A percentile compares a stretch with the other conserved stretches of the same genome.
These are phyloP conservation scores for Macrobrachium rosenbergii DNA, from an alignment of 1,140 invertebrate genomes.

Conservation along the genomic window DNA sequence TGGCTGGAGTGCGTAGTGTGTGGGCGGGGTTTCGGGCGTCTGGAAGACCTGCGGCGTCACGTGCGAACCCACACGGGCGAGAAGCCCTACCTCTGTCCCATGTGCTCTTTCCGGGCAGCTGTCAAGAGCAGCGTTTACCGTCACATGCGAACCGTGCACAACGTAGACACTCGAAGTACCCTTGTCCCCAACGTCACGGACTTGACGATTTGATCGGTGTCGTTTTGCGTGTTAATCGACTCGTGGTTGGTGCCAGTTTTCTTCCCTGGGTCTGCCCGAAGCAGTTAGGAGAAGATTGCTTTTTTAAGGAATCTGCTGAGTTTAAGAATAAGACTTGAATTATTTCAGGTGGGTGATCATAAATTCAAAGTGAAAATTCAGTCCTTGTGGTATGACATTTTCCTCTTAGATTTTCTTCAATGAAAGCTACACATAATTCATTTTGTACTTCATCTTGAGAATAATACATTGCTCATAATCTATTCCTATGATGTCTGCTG, in stretches of 20 bases:
- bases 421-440: too few relatives aligned
- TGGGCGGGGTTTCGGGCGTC: constrained; percentile 68
- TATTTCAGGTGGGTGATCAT: too few relatives aligned
- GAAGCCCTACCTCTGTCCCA: constrained; percentile 51
- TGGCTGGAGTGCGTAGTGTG: constrained; percentile 69
- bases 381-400: too few relatives aligned
- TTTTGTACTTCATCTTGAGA: too few relatives aligned
- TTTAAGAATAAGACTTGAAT: too few relatives aligned
- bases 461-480: too few relatives aligned
- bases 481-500: too few relatives aligned
- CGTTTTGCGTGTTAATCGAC: not conserved
- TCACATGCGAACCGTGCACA: constrained; percentile 56
- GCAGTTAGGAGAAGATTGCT: not conserved
- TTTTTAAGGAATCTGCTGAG: too few relatives aligned
- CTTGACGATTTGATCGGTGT: constrained; percentile 67
- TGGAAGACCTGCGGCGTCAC: constrained; percentile 53
- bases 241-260: not conserved
- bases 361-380: too few relatives aligned
- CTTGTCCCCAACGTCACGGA: constrained; percentile 67
- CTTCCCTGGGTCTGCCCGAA: not conserved
- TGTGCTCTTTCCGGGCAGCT: constrained; percentile 47
- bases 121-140: constrained; percentile 59
- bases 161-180: constrained; percentile 22
- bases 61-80: constrained; percentile 59
- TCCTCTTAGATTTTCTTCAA: too few relatives aligned